Conservation (phyloP, 2,888 invertebrate species). For the Eulithis prunata region DNA sequence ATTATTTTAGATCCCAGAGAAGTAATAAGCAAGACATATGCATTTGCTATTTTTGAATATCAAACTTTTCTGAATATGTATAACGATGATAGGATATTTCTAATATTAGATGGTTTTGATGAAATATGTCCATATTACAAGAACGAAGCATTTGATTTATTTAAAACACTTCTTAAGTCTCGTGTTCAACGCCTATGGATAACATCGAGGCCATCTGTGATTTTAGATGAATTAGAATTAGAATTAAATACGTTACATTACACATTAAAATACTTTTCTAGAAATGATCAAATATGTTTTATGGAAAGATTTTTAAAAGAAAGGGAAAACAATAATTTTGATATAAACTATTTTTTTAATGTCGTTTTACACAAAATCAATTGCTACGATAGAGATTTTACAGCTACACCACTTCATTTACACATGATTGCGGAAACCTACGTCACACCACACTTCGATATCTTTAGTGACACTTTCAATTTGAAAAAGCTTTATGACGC, state of each 20-base stretch:
- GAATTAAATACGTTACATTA: conserved; percentile 40
- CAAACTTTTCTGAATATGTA: conserved; percentile 15
- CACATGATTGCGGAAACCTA: conserved; percentile 42
- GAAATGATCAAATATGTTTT: conserved; percentile 31
- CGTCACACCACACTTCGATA: conserved; percentile 1
- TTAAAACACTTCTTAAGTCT: conserved; percentile 28
- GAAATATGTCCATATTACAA: conserved; percentile 45
- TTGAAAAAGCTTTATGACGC: conserved; percentile 34
- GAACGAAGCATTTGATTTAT: conserved; percentile 32
- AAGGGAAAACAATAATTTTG: not conserved
- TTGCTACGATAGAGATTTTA: conserved; percentile 27
- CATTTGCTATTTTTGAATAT: conserved; percentile 13
- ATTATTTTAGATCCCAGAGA: not conserved
- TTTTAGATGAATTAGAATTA: conserved; percentile 39
- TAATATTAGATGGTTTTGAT: conserved; percentile 45
- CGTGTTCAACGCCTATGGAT: conserved; percentile 36
- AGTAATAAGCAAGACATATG: not conserved
- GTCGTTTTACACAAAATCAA: conserved; percentile 18
- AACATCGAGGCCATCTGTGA: conserved; percentile 38
- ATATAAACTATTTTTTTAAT: conserved; percentile 5
- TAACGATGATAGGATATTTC: conserved; percentile 7
- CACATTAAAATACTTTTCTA: conserved; percentile 32
- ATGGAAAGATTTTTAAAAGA: conserved; percentile 21
- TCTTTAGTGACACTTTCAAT: conserved; percentile 7
- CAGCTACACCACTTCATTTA: conserved; percentile 40